Evolutionary conservation across 2,888 invertebrate genomes (phyloP), one percentile per base, ranked within the genome.

Genomic region (Limnephilus rhombicus): DNA sequence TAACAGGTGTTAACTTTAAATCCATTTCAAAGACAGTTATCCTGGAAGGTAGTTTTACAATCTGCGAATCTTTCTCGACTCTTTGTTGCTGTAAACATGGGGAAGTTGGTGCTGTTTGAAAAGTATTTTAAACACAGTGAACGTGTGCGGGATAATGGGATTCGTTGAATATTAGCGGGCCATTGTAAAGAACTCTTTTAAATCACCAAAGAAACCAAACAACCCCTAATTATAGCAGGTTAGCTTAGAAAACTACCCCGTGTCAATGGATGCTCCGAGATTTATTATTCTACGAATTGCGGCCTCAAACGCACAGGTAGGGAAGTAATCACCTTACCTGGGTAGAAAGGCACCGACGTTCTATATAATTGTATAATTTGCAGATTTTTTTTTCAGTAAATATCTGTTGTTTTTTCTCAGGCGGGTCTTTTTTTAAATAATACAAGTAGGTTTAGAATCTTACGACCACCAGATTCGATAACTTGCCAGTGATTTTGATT

Each of bases 41-140:
- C 87, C 87, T 87, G 68, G 87, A 87, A 87, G 87, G 87, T 68
- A 18, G 13, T 87, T 87, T 87, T 87, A 87, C 68, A 34, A 87
- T 87, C 87, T 87, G 87, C 68, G 87, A 87, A 87, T 53, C 18
- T 68, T 37, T 7, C 68, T 9, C 24, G 37, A 37, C 18, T 15
- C 31, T 53, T 87, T 87, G 87, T 87, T 53, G 18, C 13, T 9
- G 18, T 15, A 68, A 1, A 31, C 87, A 53, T 49, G 34, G 87
- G 41, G 29, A 53, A 31, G 87, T 29, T 87, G 68, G 34, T 87
- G 87, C 13, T 68, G 12, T 87, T 87, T n/a, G 29, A 86, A 45
- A 45, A 49, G 7, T 87, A 45, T 31, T 87, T 68, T 87, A 49
- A 87, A 31, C 87, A 68, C 15, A 24, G 45, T 12, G 31, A 34